phyloP scores from a whole-genome alignment of 2,797 vertebrate genomes.

The Tauraco hartlaubi region DNA sequence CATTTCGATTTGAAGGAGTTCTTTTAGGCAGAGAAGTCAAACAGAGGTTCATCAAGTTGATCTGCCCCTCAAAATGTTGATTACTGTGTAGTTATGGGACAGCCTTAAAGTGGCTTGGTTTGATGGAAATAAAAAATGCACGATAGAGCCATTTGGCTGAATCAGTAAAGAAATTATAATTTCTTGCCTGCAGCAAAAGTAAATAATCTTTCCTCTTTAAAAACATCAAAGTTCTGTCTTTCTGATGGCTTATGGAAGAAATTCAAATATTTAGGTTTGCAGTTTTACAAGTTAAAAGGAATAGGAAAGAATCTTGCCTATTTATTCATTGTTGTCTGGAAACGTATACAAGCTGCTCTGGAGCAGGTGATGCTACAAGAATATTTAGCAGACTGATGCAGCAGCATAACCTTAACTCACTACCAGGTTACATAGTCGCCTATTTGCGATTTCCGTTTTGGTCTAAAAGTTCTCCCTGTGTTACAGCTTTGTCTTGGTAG shows the following conservation, averaged over 20 bases:
- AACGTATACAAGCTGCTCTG: background rate
- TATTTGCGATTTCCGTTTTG: background rate
- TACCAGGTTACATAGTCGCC: accelerated
- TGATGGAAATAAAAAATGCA: conserved; percentile 26
- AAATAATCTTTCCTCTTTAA: conserved; percentile 46
- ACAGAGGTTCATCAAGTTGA: background rate
- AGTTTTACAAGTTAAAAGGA: conserved; percentile 30
- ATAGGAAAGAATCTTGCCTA: background rate
- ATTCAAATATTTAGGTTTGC: conserved; percentile 57
- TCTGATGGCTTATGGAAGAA: conserved; percentile 58
- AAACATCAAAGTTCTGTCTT: conserved; percentile 69
- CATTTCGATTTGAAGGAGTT: background rate
- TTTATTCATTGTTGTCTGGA: conserved; percentile 28
- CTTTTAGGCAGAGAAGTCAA: background rate
- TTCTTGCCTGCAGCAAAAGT: conserved; percentile 61
- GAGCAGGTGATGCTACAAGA: conserved; percentile 14
- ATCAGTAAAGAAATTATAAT: conserved; percentile 62
- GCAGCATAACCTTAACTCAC: background rate
- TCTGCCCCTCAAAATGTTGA: conserved; percentile 11
- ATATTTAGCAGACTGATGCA: background rate
- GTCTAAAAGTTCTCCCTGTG: background rate
- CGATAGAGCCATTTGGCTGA: conserved; percentile 55
- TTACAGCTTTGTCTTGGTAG: background rate
- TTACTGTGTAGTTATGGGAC: background rate
- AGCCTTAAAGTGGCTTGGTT: conserved; percentile 44